These are phyloP conservation scores for Dusona sp. DNA, from an alignment of 2,888 invertebrate species.

Conservation along the genomic window DNA sequence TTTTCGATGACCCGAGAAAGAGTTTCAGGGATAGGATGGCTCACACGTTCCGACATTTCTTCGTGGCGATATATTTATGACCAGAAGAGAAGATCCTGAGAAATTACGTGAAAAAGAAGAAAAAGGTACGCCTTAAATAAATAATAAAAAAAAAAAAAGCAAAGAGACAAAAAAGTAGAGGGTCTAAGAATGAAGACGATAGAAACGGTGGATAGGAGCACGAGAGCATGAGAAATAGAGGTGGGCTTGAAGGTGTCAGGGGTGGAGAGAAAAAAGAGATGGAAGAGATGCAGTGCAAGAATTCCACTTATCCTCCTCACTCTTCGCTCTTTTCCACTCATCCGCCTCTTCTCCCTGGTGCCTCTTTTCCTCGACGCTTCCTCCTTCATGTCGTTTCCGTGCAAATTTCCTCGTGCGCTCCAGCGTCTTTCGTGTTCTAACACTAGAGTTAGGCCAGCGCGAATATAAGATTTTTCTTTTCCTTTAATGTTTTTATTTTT, in stretches of 20 bases:
- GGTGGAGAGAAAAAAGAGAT: background rate
- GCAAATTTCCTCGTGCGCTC: constrained; percentile 68
- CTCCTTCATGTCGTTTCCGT: constrained; percentile 70
- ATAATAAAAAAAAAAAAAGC: constrained; percentile 28
- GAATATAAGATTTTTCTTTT: constrained; percentile 22
- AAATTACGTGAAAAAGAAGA: constrained; percentile 64
- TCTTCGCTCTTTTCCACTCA: constrained; percentile 58
- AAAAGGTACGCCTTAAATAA: constrained; percentile 28
- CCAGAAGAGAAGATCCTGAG: constrained; percentile 57
- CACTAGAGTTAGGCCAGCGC: constrained; percentile 37
- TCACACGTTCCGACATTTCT: constrained; percentile 11
- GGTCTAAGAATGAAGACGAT: constrained; percentile 56
- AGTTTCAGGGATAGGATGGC: constrained; percentile 11
- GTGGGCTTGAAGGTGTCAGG: constrained; percentile 59
- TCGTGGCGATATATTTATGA: constrained; percentile 53
- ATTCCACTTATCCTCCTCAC: constrained; percentile 35
- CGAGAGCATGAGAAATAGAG: constrained; percentile 49
- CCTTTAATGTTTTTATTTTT: background rate
- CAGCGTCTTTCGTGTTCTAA: constrained; percentile 32
- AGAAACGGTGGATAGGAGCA: constrained; percentile 39
- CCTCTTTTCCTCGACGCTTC: constrained; percentile 53
- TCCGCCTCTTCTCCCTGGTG: constrained; percentile 58
- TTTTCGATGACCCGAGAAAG: constrained; percentile 29
- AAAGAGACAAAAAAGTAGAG: constrained; percentile 32
- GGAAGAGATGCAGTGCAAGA: constrained; percentile 34